Percentiles rank a stretch among this genome's conserved stretches.
Evolutionary conservation across 2,113 vertebrate genomes (phyloP).

Genomic region (Vulpes lagopus): DNA sequence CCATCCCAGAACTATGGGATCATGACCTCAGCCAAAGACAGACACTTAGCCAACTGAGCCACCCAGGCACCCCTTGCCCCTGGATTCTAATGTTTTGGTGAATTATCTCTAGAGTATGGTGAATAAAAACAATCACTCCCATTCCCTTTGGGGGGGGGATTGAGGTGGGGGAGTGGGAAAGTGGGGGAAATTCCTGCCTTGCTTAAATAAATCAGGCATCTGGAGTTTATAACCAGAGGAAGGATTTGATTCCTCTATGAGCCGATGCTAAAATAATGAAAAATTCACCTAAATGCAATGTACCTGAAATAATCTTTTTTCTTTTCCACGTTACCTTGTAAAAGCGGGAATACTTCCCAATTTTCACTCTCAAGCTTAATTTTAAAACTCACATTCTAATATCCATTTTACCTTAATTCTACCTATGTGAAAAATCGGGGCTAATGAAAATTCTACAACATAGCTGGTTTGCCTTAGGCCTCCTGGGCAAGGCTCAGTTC

Average conservation of each 20-base stretch:
- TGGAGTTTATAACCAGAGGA: background rate
- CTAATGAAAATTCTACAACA: background rate
- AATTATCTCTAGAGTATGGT: background rate
- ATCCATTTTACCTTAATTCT: background rate
- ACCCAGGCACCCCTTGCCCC: too few relatives aligned
- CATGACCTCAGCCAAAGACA: too few relatives aligned
- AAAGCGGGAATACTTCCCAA: background rate
- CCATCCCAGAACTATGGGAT: too few relatives aligned
- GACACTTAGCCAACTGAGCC: too few relatives aligned
- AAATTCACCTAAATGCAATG: background rate
- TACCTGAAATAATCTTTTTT: background rate
- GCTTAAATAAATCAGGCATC: background rate
- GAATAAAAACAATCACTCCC: background rate
- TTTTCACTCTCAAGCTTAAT: background rate
- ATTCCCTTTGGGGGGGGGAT: background rate
- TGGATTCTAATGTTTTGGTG: background rate
- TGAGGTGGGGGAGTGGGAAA: fast-evolving
- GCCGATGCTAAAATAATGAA: background rate
- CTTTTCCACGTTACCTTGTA: background rate
- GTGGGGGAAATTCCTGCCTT: background rate
- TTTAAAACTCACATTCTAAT: background rate
- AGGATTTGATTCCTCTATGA: background rate
- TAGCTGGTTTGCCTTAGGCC: background rate
- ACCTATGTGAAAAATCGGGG: background rate
- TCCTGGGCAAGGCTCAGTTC: background rate